Base-by-base conservation (phyloP, 1,140 invertebrate species). In the Hycleus cichorii region DNA sequence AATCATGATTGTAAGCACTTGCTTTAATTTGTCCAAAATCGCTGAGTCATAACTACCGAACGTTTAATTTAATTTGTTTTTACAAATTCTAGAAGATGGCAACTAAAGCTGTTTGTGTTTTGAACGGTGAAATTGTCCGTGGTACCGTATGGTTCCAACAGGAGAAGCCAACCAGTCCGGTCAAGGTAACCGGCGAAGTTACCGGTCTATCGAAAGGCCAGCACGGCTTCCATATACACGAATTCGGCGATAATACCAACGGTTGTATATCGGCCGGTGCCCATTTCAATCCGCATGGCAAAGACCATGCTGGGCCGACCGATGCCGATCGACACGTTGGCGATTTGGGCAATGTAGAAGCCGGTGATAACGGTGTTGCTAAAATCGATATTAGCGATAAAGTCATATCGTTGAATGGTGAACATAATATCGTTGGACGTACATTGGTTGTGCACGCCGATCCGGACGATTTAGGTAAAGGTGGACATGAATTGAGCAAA, bases 191-290 rank as follows among this genome's bases (percentile, higher is more conserved):
- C 24, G 91, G 90, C 10, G 80, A 89, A 72, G 76, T 93, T 9
- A 76, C 66, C 24, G 89, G 89, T 5, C 72, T 93, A 40, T 70
- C 77, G 9, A 75, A 82, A 65, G 89, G 89, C 8, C 66, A 80
- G 25, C 90, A 93, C 73, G 95, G 96, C 32, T 98, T 99, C 77
- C 97, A 99, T 73, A 83, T 99, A 50, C 97, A 99, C 72, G 89
- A 98, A 78, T 97, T 93, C 74, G 97, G 96, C 1, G 95, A 98
- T 72, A 91, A 93, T 62, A 95, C 93, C 39, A 95, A 97, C 74
- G 94, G 95, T 0, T 99, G 97, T 75, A 93, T 86, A 3, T 95
- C 91, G 49, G 93, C 96, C 12, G 97, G 95, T 0, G 80, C 92
- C 1, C 97, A 99, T 77, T 99, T 93, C 77, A 99, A 99, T 77